Evolutionary conservation across 2,888 invertebrate species (phyloP), one percentile per base, ranked within the genome.

Genomic region (Rugalucina vietnamica): DNA sequence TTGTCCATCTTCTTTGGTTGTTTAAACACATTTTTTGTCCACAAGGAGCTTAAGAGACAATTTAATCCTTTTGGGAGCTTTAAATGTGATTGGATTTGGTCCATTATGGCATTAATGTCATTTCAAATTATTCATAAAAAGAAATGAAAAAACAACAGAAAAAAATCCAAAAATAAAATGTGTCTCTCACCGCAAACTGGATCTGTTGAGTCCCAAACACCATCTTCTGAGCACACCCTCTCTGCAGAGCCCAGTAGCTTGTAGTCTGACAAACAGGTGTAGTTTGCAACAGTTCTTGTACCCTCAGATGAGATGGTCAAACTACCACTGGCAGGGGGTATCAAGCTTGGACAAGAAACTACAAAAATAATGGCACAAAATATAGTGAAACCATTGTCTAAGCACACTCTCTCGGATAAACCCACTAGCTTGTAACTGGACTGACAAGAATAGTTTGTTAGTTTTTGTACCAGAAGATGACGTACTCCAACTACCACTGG

Each of bases 161-260:
- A n/a, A n/a, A n/a, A n/a, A n/a, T n/a, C n/a, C n/a, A n/a, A n/a
- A n/a, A n/a, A n/a, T n/a, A n/a, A n/a, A n/a, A n/a, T n/a, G n/a
- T n/a, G n/a, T 2, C 8, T 36, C 85, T 49, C 84, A 87, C 87
- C 84, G 69, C 87, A 87, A 1, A 36, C 37, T 21, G 87, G 87
- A 14, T 70, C 49, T 14, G 76, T 10, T 2, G 80, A 37, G 27
- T 74, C 78, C 81, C 82, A 87, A 10, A 80, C 50, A 57, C 32
- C 65, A 72, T 79, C 69, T 12, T 60, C 36, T 10, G 72, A 72
- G 14, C 85, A 85, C 14, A 37, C 57, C 21, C 54, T 32, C 8
- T 71, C 37, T 10, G 75, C n/a, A n/a, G 39, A 54, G 3, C 82
- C 82, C 24, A n/a, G 70, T 1, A 78, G 70, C 18, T 34, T 75